These are phyloP conservation scores for Beris chalybata DNA, from an alignment of 2,888 invertebrate species.

Conservation along the genomic window DNA sequence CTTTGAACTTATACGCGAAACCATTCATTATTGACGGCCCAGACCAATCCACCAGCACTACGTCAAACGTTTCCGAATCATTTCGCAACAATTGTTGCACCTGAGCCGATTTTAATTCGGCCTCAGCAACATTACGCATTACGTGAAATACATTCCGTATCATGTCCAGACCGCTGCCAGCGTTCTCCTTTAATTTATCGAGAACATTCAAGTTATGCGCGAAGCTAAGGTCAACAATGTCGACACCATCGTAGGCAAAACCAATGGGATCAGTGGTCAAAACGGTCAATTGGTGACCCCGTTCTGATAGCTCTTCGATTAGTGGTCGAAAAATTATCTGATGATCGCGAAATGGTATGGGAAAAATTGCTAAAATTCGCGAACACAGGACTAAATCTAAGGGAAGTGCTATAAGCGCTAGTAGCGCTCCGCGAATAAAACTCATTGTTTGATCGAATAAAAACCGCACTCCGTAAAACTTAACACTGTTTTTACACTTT, in stretches of 20 bases:
- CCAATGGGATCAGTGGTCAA: slow-evolving; percentile 57
- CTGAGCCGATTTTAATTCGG: slow-evolving; percentile 44
- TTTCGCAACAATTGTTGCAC: slow-evolving; percentile 43
- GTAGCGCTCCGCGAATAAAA: neutral
- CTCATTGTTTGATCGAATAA: neutral
- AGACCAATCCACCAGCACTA: slow-evolving; percentile 62
- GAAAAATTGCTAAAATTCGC: slow-evolving; percentile 55
- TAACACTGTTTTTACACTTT: neutral
- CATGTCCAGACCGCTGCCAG: slow-evolving; percentile 43
- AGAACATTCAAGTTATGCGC: slow-evolving; percentile 42
- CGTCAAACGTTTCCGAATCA: slow-evolving; percentile 59
- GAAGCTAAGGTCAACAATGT: slow-evolving; percentile 53
- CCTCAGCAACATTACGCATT: slow-evolving; percentile 43
- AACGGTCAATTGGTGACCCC: slow-evolving; percentile 58
- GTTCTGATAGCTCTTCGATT: slow-evolving; percentile 53
- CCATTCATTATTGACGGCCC: slow-evolving; percentile 58
- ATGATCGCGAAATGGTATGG: slow-evolving; percentile 58
- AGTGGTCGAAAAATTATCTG: slow-evolving; percentile 56
- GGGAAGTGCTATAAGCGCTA: neutral
- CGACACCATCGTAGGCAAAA: slow-evolving; percentile 49
- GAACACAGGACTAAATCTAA: slow-evolving; percentile 41
- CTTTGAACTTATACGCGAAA: slow-evolving; percentile 60
- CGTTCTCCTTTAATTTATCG: slow-evolving; percentile 41
- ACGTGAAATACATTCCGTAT: slow-evolving; percentile 43
- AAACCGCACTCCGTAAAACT: neutral